Conservation (phyloP, 2,888 invertebrate species). For the Cephus rjabovi region DNA sequence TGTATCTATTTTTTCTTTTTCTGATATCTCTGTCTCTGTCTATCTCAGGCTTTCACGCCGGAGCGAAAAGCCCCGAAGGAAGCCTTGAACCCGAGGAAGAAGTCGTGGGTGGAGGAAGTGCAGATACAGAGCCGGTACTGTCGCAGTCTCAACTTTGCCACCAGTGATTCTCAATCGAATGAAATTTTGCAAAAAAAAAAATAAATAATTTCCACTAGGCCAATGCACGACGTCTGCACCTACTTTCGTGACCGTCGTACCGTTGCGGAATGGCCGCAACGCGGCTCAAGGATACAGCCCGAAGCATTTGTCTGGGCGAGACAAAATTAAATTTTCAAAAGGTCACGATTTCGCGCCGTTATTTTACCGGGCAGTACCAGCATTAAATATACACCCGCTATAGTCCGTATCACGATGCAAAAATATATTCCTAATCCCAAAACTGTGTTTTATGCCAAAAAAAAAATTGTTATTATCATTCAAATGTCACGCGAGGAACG, state of each 20-base stretch:
- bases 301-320: not conserved
- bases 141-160: not conserved
- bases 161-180: constrained; percentile 7
- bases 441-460: too few species aligned
- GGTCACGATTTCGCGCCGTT: too few species aligned
- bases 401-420: too few species aligned
- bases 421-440: too few species aligned
- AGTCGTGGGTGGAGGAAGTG: constrained; percentile 6
- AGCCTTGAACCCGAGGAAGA: constrained; percentile 8
- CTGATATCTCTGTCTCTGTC: not conserved
- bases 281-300: not conserved
- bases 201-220: not conserved
- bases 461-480: too few species aligned
- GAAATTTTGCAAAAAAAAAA: not conserved
- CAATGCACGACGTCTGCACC: not conserved
- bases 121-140: not conserved
- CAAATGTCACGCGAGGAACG: too few species aligned
- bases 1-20: not conserved
- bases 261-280: not conserved
- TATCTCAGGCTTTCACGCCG: not conserved
- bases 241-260: not conserved
- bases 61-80: not conserved
- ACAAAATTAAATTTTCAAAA: too few species aligned
- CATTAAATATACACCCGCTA: too few species aligned
- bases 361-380: too few species aligned